Base-by-base conservation (phyloP, 2,888 invertebrate species). In the Limnephilus auricula region DNA sequence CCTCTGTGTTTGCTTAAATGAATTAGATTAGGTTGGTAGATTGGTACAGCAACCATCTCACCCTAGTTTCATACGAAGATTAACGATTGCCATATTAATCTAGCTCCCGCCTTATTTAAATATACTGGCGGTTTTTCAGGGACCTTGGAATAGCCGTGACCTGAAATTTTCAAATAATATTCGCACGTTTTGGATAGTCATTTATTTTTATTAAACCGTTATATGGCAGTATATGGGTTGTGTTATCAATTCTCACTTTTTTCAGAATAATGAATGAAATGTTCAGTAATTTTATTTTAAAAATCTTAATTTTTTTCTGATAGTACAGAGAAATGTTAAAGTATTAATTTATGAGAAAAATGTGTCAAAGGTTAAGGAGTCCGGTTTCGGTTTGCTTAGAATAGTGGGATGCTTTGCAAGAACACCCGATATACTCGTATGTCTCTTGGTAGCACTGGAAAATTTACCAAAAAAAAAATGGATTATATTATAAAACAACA, bases 11-110 rank as follows among this genome's bases (percentile, higher is more conserved):
- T 80, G 80, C 18, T 80, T 80, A 80, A 45, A 34, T 85, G 37
- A 85, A 85, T 85, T 85, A 85, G 85, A 30, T n/a, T 85, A 65
- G 25, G 25, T 65, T n/a, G 13, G n/a, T 85, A 85, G 2, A 40
- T n/a, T n/a, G n/a, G 40, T 12, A 40, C 37, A 37, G 15, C 85
- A 34, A n/a, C n/a, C 30, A 85, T 25, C 40, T 25, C 37, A 34
- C 37, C 34, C 37, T n/a, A 85, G 30, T 40, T 25, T 45, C 85
- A n/a, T 85, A 85, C 85, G 85, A 85, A 85, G 40, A 85, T 40
- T n/a, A 85, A 85, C 85, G 40, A 37, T 85, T 85, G 18, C 85
- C n/a, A 30, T 25, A 85, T 85, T 45, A 85, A 85, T 85, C n/a
- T 85, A 45, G 10, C 40, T 40, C 40, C n/a, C n/a, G 40, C 85